phyloP scores from a whole-genome alignment of 2,888 invertebrate species.

The Athetis lepigone region DNA sequence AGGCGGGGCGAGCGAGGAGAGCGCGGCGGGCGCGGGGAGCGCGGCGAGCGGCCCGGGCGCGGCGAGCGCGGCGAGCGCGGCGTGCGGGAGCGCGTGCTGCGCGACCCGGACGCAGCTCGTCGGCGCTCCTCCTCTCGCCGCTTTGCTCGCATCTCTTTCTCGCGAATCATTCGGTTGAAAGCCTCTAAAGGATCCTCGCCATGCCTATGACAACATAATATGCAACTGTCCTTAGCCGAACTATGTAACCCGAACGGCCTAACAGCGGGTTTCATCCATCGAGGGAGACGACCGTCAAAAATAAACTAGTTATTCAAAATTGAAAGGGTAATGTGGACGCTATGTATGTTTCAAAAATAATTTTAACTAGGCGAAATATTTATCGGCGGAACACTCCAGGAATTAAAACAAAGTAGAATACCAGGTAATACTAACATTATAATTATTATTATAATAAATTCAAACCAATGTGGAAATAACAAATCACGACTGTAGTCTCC shows the following conservation, averaged over 20 bases:
- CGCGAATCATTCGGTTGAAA: conserved; percentile 96
- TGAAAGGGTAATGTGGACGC: conserved; percentile 18
- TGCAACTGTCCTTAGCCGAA: conserved; percentile 55
- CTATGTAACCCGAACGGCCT: conserved; percentile 28
- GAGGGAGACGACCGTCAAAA: conserved; percentile 60
- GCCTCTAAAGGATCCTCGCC: conserved; percentile 96
- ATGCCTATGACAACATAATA: conserved; percentile 88
- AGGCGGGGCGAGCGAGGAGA: conserved; percentile 66
- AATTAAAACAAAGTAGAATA: conserved; percentile 36
- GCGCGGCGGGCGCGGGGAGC: conserved; percentile 63
- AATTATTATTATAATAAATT: conserved; percentile 30
- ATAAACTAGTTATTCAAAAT: conserved; percentile 29
- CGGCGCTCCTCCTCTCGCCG: conserved; percentile 92
- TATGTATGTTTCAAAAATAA: conserved; percentile 28
- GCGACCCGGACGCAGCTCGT: conserved; percentile 84
- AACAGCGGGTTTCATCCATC: conserved; percentile 54
- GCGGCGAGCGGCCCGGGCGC: conserved; percentile 69
- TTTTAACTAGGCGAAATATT: conserved; percentile 17
- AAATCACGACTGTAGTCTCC: conserved; percentile 56
- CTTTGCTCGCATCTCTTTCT: conserved; percentile 94
- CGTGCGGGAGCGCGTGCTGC: conserved; percentile 79
- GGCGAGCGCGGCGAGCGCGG: conserved; percentile 79
- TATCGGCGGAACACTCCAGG: conserved; percentile 15
- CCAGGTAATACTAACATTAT: conserved; percentile 16
- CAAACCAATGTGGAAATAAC: conserved; percentile 39